Base-by-base conservation (phyloP, 2,888 invertebrate species). In the Lumbricus terrestris region DNA sequence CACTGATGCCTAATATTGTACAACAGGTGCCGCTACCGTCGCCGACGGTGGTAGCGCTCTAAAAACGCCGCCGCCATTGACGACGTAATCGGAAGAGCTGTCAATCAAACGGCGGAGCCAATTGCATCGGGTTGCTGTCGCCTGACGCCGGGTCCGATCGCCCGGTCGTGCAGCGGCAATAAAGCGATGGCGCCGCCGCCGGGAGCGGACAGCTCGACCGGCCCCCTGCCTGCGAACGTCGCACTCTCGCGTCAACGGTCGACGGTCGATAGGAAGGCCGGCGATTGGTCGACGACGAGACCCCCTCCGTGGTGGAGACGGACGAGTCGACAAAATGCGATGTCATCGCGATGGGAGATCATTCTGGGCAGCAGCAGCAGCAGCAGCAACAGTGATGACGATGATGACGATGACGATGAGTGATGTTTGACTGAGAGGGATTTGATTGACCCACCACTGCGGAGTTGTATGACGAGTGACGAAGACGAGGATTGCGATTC, bases 331-430 rank as follows among this genome's bases (percentile, higher is more conserved):
- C 85, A 85, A 85, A 85, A 85, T 85, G 35, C 85, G 85, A 85
- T 35, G 85, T 85, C 85, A 37, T 85, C 85, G 85, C 85, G 85
- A 85, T 85, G 85, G 85, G 85, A 85, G 85, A 85, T 85, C 85
- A 85, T 85, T 85, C 85, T 33, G 20, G 35, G 20, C 35, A 37
- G 37, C 85, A 37, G 37, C 85, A 37, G 37, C 85, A 37, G 37
- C 85, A 85, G 37, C 35, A 34, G 85, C 23, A 35, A 85, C 23
- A 35, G 34, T 69, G 69, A 69, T n/a, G 69, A 16, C 29, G n/a
- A n/a, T 23, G 20, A 23, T 34, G 13, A 34, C 20, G 35, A 35
- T 83, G 20, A 16, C 16, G 82, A 82, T 15, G 83, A 83, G 20
- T 35, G 83, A 33, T 34, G 82, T n/a, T n/a, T n/a, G n/a, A n/a